A percentile compares a stretch with the other conserved stretches of the same genome.
These are phyloP conservation scores for Bradypus variegatus DNA, from an alignment of 2,797 vertebrate genomes.

Conservation along the genomic window DNA sequence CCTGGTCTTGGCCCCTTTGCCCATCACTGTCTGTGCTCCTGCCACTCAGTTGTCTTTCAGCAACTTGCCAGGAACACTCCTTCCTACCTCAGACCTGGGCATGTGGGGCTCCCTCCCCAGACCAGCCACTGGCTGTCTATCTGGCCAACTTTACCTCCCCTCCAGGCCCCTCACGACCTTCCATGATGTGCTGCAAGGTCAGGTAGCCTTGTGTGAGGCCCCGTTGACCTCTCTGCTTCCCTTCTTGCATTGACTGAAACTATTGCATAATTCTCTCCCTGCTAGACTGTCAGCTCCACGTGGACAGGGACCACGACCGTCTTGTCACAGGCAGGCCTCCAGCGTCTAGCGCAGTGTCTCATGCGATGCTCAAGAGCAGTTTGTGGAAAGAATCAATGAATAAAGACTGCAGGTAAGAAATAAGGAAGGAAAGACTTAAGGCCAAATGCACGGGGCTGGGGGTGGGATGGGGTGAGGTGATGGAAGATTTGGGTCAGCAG, in stretches of 20 bases:
- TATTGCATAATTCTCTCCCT: not conserved
- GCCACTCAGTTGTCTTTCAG: not conserved
- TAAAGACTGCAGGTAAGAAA: not conserved
- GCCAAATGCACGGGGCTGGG: not conserved
- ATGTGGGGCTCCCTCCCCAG: too few relatives aligned
- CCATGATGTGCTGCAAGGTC: not conserved
- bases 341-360: not conserved
- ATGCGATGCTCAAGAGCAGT: too few relatives aligned
- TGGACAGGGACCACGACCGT: not conserved
- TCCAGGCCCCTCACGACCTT: not conserved
- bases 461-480: not conserved
- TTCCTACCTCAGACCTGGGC: not conserved
- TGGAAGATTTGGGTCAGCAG: not conserved
- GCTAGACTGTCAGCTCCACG: not conserved
- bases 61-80: not conserved
- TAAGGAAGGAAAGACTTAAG: not conserved
- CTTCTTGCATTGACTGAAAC: not conserved
- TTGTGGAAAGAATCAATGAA: not conserved
- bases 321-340: not conserved
- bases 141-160: not conserved
- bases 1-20: not conserved
- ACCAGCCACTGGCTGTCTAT: not conserved
- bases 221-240: not conserved
- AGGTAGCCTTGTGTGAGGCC: not conserved
- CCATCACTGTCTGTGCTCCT: not conserved